These are phyloP conservation scores for Chrysochloris asiatica DNA, from an alignment of 2,113 vertebrate species.

Conservation along the genomic window DNA sequence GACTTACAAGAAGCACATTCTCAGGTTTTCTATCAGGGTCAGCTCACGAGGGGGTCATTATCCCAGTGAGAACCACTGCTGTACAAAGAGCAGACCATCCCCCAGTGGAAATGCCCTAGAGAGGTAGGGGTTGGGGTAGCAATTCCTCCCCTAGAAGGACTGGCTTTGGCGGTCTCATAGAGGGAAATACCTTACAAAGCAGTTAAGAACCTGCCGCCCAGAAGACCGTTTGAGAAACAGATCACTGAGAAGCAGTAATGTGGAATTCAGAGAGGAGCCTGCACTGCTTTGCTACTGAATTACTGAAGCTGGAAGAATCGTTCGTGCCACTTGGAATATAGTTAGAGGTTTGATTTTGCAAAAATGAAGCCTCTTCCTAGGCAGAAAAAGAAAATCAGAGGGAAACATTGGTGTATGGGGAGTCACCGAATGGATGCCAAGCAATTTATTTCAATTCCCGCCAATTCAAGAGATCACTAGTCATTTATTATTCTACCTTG, in stretches of 20 bases:
- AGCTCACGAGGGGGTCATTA: neutral
- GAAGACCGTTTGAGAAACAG: constrained; percentile 61
- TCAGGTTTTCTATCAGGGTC: neutral
- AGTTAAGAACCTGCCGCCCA: constrained; percentile 52
- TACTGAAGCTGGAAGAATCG: constrained; percentile 40
- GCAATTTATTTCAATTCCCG: constrained; percentile 19
- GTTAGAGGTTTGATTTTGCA: neutral
- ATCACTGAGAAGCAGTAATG: constrained; percentile 8
- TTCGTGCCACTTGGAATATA: neutral
- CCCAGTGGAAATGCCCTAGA: too few species aligned
- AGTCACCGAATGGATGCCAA: neutral
- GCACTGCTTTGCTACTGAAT: constrained; percentile 52
- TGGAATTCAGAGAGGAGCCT: constrained; percentile 76
- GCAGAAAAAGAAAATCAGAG: neutral
- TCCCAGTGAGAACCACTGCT: neutral
- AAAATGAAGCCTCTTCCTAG: constrained; percentile 10
- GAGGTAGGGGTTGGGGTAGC: too few species aligned
- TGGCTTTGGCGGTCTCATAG: neutral
- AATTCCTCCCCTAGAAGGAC: neutral
- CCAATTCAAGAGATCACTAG: constrained; percentile 10
- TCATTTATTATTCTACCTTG: neutral
- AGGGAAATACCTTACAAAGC: constrained; percentile 21
- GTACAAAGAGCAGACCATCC: neutral
- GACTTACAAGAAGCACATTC: neutral
- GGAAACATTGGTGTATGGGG: neutral